Evolutionary conservation across 2,888 invertebrate species (phyloP).

Genomic region (Digitonthophagus gazella): DNA sequence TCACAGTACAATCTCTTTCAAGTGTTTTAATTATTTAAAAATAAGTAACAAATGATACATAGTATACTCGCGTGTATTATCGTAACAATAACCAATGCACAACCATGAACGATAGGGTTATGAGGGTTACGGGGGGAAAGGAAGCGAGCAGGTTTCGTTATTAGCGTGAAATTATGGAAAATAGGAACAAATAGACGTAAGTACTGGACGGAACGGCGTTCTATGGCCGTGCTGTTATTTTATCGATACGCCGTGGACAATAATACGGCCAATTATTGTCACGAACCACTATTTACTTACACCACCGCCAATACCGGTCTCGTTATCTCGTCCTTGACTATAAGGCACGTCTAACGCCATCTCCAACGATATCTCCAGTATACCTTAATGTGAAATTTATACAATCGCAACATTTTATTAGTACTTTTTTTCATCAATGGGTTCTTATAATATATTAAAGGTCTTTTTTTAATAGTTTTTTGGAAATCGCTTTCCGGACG

Average conservation of each 20-base stretch:
- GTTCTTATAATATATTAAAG: too few species aligned
- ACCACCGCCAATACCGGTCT: conserved; percentile 41
- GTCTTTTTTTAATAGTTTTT: too few species aligned
- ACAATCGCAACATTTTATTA: too few species aligned
- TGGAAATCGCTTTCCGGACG: too few species aligned
- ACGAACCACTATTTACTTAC: conserved; percentile 44
- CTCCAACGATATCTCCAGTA: neutral
- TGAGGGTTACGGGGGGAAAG: neutral
- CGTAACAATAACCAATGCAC: too few species aligned
- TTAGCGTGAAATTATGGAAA: conserved; percentile 27
- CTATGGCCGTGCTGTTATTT: conserved; percentile 38
- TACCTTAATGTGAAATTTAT: too few species aligned
- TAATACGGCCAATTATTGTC: conserved; percentile 43
- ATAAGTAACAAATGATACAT: neutral
- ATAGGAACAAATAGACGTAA: conserved; percentile 24
- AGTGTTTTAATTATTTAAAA: too few species aligned
- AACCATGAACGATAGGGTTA: neutral
- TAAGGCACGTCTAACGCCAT: neutral
- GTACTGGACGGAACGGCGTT: conserved; percentile 20
- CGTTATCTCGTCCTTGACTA: conserved; percentile 35
- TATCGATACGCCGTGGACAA: conserved; percentile 42
- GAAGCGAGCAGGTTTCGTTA: conserved; percentile 20
- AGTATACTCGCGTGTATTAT: neutral
- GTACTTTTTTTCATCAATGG: too few species aligned
- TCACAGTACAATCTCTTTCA: too few species aligned